Conservation (phyloP, 2,888 invertebrate species). For the Caenorhabditis sulstoni region DNA sequence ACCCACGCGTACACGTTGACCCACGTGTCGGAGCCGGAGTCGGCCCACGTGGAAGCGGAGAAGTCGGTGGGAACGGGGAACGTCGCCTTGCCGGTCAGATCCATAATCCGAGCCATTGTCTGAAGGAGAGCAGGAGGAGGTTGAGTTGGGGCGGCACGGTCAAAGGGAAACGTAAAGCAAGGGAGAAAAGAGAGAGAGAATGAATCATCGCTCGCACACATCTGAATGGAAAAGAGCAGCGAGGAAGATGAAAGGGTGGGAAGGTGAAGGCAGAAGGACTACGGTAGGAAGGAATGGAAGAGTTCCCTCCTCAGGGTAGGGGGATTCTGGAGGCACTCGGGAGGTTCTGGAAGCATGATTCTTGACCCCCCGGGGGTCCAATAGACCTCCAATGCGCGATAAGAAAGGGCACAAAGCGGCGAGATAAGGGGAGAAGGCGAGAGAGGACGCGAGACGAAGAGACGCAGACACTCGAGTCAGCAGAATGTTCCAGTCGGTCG, state of each 20-base stretch:
- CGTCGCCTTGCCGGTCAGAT: slow-evolving; percentile 48
- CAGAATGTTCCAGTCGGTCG: slow-evolving; percentile 6
- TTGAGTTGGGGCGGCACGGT: slow-evolving; percentile 32
- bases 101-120: slow-evolving; percentile 61
- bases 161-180: slow-evolving; percentile 34
- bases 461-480: slow-evolving; percentile 37
- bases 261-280: neutral
- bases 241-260: neutral
- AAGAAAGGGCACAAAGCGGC: slow-evolving; percentile 33
- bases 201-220: neutral
- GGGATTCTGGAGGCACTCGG: too few relatives aligned
- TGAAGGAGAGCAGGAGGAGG: slow-evolving; percentile 4
- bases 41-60: slow-evolving; percentile 31
- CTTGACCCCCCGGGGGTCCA: too few relatives aligned
- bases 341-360: too few relatives aligned
- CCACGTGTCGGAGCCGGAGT: slow-evolving; percentile 45
- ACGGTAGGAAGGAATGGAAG: neutral
- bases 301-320: too few relatives aligned
- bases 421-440: slow-evolving; percentile 26
- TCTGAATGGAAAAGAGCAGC: neutral
- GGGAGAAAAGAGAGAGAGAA: neutral
- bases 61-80: slow-evolving; percentile 26
- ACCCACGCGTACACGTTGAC: slow-evolving; percentile 58
- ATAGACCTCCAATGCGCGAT: neutral
- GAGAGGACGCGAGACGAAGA: slow-evolving; percentile 40